Evolutionary conservation across 53 echinoderm and acorn worm species (phyloP).

Genomic region (Patiria pectinifera): DNA sequence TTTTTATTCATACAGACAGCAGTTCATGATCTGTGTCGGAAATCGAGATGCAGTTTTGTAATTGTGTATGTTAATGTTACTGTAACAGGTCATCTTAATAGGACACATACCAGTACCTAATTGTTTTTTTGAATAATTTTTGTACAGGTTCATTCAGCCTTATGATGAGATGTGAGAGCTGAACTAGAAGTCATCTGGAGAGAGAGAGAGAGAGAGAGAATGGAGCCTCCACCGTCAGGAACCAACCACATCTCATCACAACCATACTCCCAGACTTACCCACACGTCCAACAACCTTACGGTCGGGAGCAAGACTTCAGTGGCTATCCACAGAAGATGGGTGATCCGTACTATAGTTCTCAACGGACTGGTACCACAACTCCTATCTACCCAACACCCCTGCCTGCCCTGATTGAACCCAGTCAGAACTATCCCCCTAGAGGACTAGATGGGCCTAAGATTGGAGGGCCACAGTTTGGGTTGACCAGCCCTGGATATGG

Average conservation of each 20-base stretch:
- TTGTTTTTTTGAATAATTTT: neutral
- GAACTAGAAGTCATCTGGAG: neutral
- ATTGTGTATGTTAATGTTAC: neutral
- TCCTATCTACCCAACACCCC: slow-evolving; percentile 47
- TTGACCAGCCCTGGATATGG: slow-evolving; percentile 52
- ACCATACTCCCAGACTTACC: slow-evolving; percentile 42
- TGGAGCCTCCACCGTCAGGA: slow-evolving; percentile 50
- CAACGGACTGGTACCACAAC: slow-evolving; percentile 41
- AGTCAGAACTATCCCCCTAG: slow-evolving; percentile 40
- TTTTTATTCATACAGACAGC: neutral
- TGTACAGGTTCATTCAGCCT: neutral
- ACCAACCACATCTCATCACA: slow-evolving; percentile 42
- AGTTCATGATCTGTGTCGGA: neutral
- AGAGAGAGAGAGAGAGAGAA: neutral
- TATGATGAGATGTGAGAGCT: slow-evolving; percentile 15
- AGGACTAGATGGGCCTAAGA: slow-evolving; percentile 44
- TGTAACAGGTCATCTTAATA: neutral
- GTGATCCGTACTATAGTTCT: slow-evolving; percentile 46
- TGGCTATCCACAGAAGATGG: slow-evolving; percentile 39
- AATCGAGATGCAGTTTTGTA: no score
- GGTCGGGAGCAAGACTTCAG: slow-evolving; percentile 46
- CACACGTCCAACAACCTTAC: slow-evolving; percentile 34
- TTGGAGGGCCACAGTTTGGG: slow-evolving; percentile 49
- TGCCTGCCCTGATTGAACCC: slow-evolving; percentile 50
- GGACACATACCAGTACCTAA: neutral